phyloP scores from a whole-genome alignment of 1,140 invertebrate genomes.

The Atta cephalotes region DNA sequence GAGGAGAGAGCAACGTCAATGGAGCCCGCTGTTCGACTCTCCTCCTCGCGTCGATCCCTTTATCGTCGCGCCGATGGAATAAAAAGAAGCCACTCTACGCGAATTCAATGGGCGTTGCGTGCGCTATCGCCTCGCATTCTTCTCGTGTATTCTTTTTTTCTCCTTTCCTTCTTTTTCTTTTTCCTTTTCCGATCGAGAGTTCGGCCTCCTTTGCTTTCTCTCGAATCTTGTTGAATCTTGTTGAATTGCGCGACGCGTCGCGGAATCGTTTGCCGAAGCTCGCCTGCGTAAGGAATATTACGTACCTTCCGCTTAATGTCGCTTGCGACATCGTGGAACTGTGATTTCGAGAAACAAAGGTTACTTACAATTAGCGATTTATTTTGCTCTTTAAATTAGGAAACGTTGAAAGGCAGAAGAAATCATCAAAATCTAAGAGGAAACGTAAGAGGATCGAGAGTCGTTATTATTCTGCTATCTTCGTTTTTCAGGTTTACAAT shows the following conservation, averaged over 20 bases:
- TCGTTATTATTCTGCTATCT: slow-evolving; percentile 14
- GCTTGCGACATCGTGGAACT: neutral
- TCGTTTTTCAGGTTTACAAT: neutral
- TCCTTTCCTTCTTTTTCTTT: neutral
- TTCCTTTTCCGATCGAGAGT: neutral
- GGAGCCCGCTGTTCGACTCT: slow-evolving; percentile 68
- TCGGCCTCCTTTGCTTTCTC: neutral
- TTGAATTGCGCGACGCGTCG: slow-evolving; percentile 4
- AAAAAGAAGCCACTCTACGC: slow-evolving; percentile 62
- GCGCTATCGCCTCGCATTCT: slow-evolving; percentile 24
- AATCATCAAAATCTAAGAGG: neutral
- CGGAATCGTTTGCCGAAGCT: slow-evolving; percentile 3
- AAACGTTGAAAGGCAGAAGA: neutral
- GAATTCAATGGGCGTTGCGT: slow-evolving; percentile 61
- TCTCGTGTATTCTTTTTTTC: neutral
- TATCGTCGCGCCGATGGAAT: slow-evolving; percentile 63
- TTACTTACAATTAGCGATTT: neutral
- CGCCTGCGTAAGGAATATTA: slow-evolving; percentile 7
- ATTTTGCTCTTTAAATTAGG: slow-evolving; percentile 14
- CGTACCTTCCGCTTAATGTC: neutral
- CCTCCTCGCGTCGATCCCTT: slow-evolving; percentile 65
- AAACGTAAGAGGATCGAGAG: neutral
- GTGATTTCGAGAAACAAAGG: neutral
- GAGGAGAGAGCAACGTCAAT: slow-evolving; percentile 67
- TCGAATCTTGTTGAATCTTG: slow-evolving; percentile 14